Conservation (phyloP, 1,140 invertebrate species). For the Bilobella aurantiaca region DNA sequence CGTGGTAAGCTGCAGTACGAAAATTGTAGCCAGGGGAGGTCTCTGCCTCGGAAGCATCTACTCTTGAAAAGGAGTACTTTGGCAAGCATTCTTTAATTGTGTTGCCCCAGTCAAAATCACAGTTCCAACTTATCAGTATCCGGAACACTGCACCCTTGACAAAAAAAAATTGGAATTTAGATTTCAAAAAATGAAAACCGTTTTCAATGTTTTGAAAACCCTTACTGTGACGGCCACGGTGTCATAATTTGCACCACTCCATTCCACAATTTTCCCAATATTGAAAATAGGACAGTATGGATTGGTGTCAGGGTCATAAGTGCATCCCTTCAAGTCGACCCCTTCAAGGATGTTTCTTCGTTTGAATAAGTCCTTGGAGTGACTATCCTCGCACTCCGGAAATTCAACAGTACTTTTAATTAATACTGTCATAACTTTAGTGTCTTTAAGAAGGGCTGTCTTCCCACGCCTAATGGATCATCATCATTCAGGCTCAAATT, state of each 20-base stretch:
- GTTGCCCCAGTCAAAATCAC: slow-evolving; percentile 44
- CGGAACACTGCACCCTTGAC: slow-evolving; percentile 44
- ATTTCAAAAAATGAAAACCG: neutral
- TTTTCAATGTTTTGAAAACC: neutral
- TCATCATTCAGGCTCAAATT: neutral
- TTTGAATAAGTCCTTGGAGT: slow-evolving; percentile 6
- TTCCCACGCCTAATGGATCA: slow-evolving; percentile 4
- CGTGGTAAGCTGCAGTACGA: slow-evolving; percentile 26
- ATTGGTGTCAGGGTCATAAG: slow-evolving; percentile 38
- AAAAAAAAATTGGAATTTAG: slow-evolving; percentile 16
- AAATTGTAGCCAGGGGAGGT: slow-evolving; percentile 43
- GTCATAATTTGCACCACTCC: slow-evolving; percentile 38
- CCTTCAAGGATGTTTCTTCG: slow-evolving; percentile 43
- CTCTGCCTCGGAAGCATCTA: slow-evolving; percentile 38
- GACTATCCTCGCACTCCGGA: slow-evolving; percentile 34
- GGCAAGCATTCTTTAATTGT: slow-evolving; percentile 41
- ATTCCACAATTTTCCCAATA: slow-evolving; percentile 41
- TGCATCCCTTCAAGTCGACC: slow-evolving; percentile 39
- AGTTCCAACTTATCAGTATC: slow-evolving; percentile 47
- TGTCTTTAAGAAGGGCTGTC: slow-evolving; percentile 10
- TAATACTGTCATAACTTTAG: slow-evolving; percentile 16
- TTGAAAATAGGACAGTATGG: slow-evolving; percentile 45
- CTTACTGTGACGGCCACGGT: slow-evolving; percentile 38
- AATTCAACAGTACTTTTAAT: slow-evolving; percentile 40
- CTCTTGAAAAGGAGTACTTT: slow-evolving; percentile 43